Conservation (phyloP, 1,140 invertebrate species). For the Microplitis demolitor region DNA sequence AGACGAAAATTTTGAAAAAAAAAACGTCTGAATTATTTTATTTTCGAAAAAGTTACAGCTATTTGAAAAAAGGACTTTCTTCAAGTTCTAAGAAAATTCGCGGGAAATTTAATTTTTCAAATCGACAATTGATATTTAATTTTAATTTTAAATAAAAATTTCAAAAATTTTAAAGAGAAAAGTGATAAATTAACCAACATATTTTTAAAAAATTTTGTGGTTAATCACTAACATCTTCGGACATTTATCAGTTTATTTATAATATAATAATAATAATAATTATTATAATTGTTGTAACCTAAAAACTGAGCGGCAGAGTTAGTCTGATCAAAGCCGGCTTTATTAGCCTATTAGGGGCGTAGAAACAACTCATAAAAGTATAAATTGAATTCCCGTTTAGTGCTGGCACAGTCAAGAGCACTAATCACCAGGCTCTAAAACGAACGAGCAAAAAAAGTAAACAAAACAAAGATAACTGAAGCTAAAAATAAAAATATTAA, state of each 20-base stretch:
- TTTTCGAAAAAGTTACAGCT: too few species aligned
- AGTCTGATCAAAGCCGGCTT: neutral
- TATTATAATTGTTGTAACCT: neutral
- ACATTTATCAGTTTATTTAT: slow-evolving; percentile 20
- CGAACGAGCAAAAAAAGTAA: neutral
- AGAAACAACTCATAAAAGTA: slow-evolving; percentile 7
- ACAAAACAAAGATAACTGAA: neutral
- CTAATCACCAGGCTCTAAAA: neutral
- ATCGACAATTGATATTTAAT: too few species aligned
- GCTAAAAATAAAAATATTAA: neutral
- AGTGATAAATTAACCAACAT: too few species aligned
- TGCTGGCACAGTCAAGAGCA: neutral
- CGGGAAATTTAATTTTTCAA: too few species aligned
- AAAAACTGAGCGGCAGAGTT: neutral
- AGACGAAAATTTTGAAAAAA: too few species aligned
- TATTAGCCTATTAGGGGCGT: neutral
- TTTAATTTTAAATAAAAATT: too few species aligned
- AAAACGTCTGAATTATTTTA: too few species aligned
- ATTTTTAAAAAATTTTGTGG: neutral
- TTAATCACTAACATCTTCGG: neutral
- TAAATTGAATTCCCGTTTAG: slow-evolving; percentile 6
- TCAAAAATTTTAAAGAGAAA: too few species aligned
- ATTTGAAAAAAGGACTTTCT: too few species aligned
- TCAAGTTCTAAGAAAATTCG: too few species aligned
- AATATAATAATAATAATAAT: slow-evolving; percentile 8